Conservation (phyloP, 2,888 invertebrate species). For the Erannis defoliaria region DNA sequence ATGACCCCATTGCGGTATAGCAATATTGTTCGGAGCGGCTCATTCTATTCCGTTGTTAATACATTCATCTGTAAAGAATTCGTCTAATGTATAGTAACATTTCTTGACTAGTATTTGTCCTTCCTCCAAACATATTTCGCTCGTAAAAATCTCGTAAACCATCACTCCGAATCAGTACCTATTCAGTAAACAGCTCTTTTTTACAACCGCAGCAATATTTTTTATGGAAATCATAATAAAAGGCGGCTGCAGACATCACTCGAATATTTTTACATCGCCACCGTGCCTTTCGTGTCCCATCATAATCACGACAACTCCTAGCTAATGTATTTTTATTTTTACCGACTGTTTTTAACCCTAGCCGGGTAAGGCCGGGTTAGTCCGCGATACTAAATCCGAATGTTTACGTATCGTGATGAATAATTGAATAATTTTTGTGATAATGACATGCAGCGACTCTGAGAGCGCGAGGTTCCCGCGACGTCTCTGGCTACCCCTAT, state of each 20-base stretch:
- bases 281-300: conserved; percentile 25
- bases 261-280: conserved; percentile 24
- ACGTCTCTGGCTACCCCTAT: conserved; percentile 74
- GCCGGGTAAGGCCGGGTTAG: conserved; percentile 17
- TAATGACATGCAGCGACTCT: conserved; percentile 68
- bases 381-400: conserved; percentile 31
- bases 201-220: conserved; percentile 13
- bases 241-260: conserved; percentile 23
- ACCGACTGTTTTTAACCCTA: conserved; percentile 30
- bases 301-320: conserved; percentile 1
- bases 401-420: conserved; percentile 59
- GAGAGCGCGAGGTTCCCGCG: conserved; percentile 54
- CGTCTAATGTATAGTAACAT: too few species aligned
- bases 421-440: conserved; percentile 75
- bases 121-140: background rate
- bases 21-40: too few species aligned
- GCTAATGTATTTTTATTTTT: conserved; percentile 28
- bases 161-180: conserved; percentile 1
- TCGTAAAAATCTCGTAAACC: too few species aligned
- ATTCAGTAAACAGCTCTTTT: conserved; percentile 7
- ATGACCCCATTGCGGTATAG: too few species aligned
- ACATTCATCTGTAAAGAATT: too few species aligned
- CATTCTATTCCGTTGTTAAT: too few species aligned
- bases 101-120: too few species aligned
- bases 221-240: conserved; percentile 8